Base-by-base conservation (phyloP, 1,140 invertebrate species). In the Orius insidiosus region DNA sequence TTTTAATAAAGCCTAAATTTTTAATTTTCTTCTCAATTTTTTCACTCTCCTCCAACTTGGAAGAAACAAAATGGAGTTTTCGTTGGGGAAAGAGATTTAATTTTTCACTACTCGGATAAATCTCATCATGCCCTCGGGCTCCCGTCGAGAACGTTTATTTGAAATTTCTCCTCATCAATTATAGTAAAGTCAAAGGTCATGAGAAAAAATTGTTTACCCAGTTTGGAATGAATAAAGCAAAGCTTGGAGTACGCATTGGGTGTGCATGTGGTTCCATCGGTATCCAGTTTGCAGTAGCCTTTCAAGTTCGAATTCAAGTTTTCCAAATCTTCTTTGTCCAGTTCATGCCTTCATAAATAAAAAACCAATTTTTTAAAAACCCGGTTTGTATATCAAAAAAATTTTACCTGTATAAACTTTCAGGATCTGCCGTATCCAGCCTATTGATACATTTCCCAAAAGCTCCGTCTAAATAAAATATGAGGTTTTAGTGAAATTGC, bases 241-340 rank as follows among this genome's bases (percentile, higher is more conserved):
- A 16, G 72, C 75, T 60, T 85, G 80, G 33, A 88, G 70, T 30
- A 81, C 68, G 56, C 84, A 88, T 62, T 87, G 85, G 0, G 83
- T 85, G 59, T 83, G 85, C 0, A 73, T 69, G 59, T 86, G 74
- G 49, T 72, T 71, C 83, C 84, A 87, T 48, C 78, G 70, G 60
- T 85, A 85, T 1, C 80, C 80, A 9, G 72, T 63, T 1, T 66
- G 62, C 41, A 79, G 72, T 18, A 85, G 63, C 44, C 69, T 64
- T 54, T 78, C 70, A 49, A 83, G 64, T 61, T 82, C 77, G 11
- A 61, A 60, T 54, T 80, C 77, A 47, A 87, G 65, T 49, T 71
- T 41, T 77, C 70, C 43, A 82, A 61, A 47, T 75, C 72, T 16
- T 70, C 68, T 2, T 68, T 63, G 35, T 67, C 69, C 54, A 85